Conservation (phyloP, 2,797 vertebrate genomes). For the Telmatherina bonti region DNA sequence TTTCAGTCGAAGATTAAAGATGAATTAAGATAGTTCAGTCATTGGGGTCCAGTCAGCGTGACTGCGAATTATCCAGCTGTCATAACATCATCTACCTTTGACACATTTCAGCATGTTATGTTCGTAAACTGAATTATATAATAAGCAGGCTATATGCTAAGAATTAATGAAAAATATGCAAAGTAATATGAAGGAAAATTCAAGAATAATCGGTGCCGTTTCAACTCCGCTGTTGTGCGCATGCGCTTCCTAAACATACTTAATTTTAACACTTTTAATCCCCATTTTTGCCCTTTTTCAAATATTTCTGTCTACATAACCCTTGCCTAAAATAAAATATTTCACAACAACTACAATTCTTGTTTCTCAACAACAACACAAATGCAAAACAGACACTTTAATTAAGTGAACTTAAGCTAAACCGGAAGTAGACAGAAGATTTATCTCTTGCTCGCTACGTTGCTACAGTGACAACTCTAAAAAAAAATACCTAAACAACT, state of each 20-base stretch:
- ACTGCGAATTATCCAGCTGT: not conserved
- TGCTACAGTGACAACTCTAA: not conserved
- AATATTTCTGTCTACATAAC: not conserved
- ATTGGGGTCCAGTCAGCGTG: no score
- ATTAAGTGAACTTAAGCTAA: constrained; percentile 22
- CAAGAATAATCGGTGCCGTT: accelerated
- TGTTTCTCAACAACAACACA: not conserved
- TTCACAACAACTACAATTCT: not conserved
- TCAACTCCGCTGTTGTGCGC: not conserved
- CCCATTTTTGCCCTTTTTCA: no score
- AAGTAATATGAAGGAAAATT: not conserved
- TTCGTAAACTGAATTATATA: not conserved
- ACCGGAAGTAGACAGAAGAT: constrained; percentile 31
- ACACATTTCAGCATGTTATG: accelerated
- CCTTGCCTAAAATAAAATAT: not conserved
- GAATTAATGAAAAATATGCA: not conserved
- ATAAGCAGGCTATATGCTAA: not conserved
- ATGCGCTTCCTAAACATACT: not conserved
- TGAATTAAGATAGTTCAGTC: constrained; percentile 21
- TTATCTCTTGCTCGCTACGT: constrained; percentile 14
- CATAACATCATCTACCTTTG: not conserved
- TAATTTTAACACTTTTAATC: not conserved
- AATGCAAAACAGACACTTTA: not conserved
- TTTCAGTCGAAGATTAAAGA: constrained; percentile 39
- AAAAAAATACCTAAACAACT: constrained; percentile 42